These are phyloP conservation scores for Carcharodon carcharias DNA, from an alignment of 2,797 vertebrate genomes.

Conservation along the genomic window DNA sequence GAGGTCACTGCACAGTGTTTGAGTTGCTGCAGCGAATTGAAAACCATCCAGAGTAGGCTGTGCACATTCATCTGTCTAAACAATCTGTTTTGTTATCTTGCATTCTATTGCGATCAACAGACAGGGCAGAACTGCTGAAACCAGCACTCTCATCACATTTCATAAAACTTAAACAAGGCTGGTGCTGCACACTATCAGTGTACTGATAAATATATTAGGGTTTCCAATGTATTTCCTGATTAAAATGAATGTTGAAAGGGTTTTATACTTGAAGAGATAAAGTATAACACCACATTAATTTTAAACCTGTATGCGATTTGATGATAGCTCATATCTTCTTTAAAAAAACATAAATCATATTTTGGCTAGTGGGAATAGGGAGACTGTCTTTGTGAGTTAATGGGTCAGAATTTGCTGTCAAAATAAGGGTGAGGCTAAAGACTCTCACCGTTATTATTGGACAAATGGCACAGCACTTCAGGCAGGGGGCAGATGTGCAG, in stretches of 20 bases:
- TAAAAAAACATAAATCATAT: background rate
- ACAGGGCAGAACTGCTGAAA: conserved; percentile 26
- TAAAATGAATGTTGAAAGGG: conserved; percentile 24
- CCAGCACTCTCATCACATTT: conserved; percentile 28
- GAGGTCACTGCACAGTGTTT: background rate
- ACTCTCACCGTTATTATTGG: background rate
- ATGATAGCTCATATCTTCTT: background rate
- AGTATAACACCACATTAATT: conserved; percentile 6
- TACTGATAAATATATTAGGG: background rate
- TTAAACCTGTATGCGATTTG: background rate
- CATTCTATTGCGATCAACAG: background rate
- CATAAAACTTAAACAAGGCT: background rate
- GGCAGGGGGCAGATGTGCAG: background rate
- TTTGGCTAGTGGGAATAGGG: background rate
- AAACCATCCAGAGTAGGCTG: background rate
- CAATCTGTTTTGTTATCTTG: background rate
- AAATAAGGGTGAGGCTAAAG: background rate
- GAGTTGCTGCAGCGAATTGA: background rate
- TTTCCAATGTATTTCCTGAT: background rate
- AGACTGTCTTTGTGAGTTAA: background rate
- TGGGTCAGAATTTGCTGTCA: background rate
- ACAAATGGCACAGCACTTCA: background rate
- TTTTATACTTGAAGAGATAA: conserved; percentile 24
- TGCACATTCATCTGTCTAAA: conserved; percentile 14
- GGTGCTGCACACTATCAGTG: background rate